phyloP scores from a whole-genome alignment of 2,888 invertebrate genomes.

The Tetragonisca angustula region DNA sequence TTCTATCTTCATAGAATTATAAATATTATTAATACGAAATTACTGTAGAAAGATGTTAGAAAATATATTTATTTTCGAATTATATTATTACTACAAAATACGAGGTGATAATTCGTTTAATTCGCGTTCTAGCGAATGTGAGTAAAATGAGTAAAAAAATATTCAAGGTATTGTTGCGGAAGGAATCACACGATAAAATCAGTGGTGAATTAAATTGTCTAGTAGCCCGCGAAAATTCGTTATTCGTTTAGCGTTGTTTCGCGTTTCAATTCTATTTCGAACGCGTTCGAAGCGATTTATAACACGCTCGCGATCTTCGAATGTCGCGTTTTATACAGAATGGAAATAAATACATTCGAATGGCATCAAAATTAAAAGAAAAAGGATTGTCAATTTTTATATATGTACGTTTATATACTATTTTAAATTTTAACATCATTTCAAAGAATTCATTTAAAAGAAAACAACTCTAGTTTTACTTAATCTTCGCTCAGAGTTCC shows the following conservation, averaged over 20 bases:
- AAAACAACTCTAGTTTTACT: neutral
- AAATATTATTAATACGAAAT: neutral
- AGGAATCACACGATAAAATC: conserved; percentile 1
- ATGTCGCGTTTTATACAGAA: neutral
- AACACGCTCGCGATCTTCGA: neutral
- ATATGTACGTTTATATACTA: neutral
- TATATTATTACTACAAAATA: neutral
- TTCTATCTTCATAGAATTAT: neutral
- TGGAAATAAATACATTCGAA: neutral
- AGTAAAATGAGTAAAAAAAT: neutral
- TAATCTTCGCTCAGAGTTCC: neutral
- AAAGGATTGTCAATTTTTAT: no score
- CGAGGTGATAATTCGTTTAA: neutral
- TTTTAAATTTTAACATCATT: neutral
- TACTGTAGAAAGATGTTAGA: neutral
- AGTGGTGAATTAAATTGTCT: conserved; percentile 30
- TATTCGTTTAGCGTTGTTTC: conserved; percentile 7
- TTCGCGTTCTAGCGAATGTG: neutral
- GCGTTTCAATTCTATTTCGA: conserved; percentile 13
- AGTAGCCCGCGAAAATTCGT: conserved; percentile 6
- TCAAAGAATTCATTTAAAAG: neutral
- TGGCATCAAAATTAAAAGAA: neutral
- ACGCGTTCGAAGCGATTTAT: conserved; percentile 3
- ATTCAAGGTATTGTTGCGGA: neutral
- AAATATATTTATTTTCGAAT: neutral